Percentiles rank a stretch among this genome's conserved stretches.
phyloP scores from a whole-genome alignment of 2,888 invertebrate genomes.

The Mimas tiliae region DNA sequence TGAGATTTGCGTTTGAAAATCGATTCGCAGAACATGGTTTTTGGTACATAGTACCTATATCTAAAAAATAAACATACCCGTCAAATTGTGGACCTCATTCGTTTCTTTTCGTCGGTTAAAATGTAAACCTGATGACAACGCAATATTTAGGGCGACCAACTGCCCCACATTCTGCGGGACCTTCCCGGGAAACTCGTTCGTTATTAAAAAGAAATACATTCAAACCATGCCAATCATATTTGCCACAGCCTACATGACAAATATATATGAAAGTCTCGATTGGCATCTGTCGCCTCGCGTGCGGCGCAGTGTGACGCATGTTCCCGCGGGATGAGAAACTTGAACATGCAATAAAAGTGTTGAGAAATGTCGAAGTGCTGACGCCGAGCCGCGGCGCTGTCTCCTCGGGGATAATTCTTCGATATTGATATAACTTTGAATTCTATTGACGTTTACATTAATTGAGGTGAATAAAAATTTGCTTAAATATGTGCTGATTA shows the following conservation, averaged over 20 bases:
- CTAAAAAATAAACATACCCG: no score
- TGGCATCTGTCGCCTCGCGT: conserved; percentile 18
- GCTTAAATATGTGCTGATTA: neutral
- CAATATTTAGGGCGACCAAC: no score
- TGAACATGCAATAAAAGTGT: conserved; percentile 36
- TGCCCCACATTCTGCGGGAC: no score
- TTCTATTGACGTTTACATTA: conserved; percentile 5
- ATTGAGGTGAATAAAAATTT: neutral
- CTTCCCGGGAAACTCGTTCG: no score
- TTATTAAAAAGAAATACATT: no score
- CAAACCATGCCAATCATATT: neutral
- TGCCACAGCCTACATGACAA: neutral
- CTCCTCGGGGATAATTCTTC: conserved; percentile 18
- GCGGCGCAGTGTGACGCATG: conserved; percentile 8
- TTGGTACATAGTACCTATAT: no score
- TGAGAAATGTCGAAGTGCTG: conserved; percentile 21
- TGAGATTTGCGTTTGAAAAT: no score
- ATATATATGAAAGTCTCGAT: neutral
- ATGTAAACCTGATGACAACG: no score
- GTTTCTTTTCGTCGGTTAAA: no score
- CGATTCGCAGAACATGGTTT: no score
- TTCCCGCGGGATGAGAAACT: conserved; percentile 28
- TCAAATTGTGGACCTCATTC: no score
- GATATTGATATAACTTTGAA: neutral
- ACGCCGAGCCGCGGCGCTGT: conserved; percentile 25